phyloP scores from a whole-genome alignment of 2,113 vertebrate species.

The Struthio camelus region DNA sequence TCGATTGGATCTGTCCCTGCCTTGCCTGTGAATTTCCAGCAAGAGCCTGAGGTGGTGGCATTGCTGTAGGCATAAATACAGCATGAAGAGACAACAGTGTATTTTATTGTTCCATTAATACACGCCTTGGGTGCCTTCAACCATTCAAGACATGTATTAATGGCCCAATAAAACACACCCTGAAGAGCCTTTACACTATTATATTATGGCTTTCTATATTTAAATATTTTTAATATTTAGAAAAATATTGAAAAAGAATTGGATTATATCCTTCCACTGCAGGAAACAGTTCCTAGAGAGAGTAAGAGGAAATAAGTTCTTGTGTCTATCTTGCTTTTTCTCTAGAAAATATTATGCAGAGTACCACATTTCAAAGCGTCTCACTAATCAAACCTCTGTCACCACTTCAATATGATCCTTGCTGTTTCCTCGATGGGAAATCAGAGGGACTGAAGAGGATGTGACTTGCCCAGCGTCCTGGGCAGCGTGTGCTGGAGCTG shows the following conservation, averaged over 20 bases:
- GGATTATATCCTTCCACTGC: constrained; percentile 61
- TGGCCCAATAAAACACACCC: constrained; percentile 71
- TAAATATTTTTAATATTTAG: constrained; percentile 70
- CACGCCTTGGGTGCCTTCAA: constrained; percentile 69
- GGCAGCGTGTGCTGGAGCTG: background rate
- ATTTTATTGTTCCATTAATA: constrained; percentile 76
- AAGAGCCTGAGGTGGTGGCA: constrained; percentile 56
- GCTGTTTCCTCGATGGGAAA: background rate
- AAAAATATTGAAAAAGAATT: constrained; percentile 9
- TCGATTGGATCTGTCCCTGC: constrained; percentile 43
- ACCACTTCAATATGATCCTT: background rate
- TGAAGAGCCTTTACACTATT: constrained; percentile 67
- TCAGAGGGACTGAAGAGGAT: background rate
- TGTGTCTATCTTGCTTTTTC: background rate
- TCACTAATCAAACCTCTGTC: constrained; percentile 11
- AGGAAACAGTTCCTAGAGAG: constrained; percentile 57
- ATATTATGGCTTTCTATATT: constrained; percentile 65
- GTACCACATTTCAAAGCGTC: background rate
- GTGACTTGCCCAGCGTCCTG: background rate
- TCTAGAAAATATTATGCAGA: background rate
- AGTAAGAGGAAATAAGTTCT: background rate
- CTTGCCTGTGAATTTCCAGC: constrained; percentile 50
- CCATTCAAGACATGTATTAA: constrained; percentile 71
- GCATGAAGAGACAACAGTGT: constrained; percentile 72
- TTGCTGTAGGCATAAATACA: constrained; percentile 69